These are phyloP conservation scores for Drosophila lacertosa DNA, from an alignment of 1,140 invertebrate species.

Conservation along the genomic window DNA sequence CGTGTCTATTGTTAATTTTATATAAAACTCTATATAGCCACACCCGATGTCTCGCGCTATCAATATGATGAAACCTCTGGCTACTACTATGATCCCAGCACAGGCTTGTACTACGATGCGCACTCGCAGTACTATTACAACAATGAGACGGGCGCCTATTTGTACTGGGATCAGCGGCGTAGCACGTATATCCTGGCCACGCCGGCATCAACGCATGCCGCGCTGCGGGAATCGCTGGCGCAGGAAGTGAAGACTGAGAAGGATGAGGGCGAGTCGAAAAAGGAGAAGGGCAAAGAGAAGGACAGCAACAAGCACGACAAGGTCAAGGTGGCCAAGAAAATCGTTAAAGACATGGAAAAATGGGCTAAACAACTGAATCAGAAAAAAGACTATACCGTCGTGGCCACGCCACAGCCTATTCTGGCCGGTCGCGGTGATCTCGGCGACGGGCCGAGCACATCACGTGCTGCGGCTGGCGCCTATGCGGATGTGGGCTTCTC, in stretches of 20 bases:
- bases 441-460: conserved; percentile 62
- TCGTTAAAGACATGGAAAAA: conserved; percentile 97
- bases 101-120: conserved; percentile 97
- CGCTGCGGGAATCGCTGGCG: conserved; percentile 64
- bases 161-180: conserved; percentile 96
- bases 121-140: conserved; percentile 98
- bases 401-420: conserved; percentile 72
- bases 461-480: conserved; percentile 83
- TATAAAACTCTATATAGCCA: conserved; percentile 84
- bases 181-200: conserved; percentile 92
- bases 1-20: background rate
- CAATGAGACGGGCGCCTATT: conserved; percentile 93
- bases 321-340: conserved; percentile 98
- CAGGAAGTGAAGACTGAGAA: conserved; percentile 53
- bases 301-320: conserved; percentile 88
- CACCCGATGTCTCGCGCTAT: conserved; percentile 95
- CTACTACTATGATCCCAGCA: conserved; percentile 97
- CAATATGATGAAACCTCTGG: conserved; percentile 97
- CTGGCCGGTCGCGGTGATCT: conserved; percentile 38
- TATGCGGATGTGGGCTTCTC: conserved; percentile 96
- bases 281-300: conserved; percentile 81
- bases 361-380: conserved; percentile 99
- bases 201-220: conserved; percentile 84
- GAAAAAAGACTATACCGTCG: conserved; percentile 91
- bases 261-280: conserved; percentile 83